Base-by-base conservation (phyloP, 2,888 invertebrate species). In the Leptinotarsa peninsularis region DNA sequence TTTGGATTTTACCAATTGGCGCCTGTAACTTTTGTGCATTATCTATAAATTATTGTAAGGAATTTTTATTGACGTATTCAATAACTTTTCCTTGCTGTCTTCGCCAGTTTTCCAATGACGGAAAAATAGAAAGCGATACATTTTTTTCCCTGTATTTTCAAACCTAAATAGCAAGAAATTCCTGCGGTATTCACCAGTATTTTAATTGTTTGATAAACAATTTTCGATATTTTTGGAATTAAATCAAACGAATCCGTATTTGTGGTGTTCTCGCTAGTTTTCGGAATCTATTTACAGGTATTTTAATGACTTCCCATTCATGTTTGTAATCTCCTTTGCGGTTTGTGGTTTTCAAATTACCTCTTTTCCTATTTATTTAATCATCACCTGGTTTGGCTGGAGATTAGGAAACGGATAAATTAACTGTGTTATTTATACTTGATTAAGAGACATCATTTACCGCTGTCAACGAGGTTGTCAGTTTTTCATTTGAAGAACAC, bases 291-390 rank as follows among this genome's bases (percentile, higher is more conserved):
- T 63, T 63, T 18, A 63, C 43, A 63, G 63, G 63, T 63, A 63
- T 63, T 63, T 63, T 63, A 63, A 63, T 63, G 63, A 63, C 43
- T 63, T 63, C 43, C 43, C 63, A 63, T 63, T 63, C 63, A 63
- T 43, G 63, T 63, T 63, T 17, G 63, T 63, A 50, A 71, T 49
- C 63, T 71, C 52, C 60, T 71, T 52, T 71, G 71, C 54, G 71
- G 71, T 71, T 66, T 71, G 71, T 27, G 71, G 71, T 71, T 71
- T 71, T 66, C 27, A 27, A 71, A 71, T 71, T 71, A 18, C 63
- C 50, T 71, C 50, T 49, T 66, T 71, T 71, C 63, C 50, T 71
- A 33, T 66, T 71, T 66, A 71, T 71, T 33, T 63, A 66, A 49
- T 71, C 52, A 52, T 71, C 71, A 71, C 52, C 63, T 63, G 63